Conservation (phyloP, 2,888 invertebrate species). For the Liodrosophila aerea region DNA sequence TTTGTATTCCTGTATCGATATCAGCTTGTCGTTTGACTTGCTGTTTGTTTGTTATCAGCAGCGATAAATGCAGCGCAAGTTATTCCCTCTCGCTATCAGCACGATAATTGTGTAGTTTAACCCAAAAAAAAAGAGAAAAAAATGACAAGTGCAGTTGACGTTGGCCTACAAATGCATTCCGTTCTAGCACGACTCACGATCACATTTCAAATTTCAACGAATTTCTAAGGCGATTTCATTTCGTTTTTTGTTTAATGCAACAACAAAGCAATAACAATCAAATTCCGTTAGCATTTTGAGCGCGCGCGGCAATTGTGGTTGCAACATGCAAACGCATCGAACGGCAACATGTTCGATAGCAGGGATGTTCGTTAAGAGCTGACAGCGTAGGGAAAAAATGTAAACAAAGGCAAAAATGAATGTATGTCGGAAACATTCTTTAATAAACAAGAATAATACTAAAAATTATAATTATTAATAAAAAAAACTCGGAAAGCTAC, state of each 20-base stretch:
- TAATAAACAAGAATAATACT: no score
- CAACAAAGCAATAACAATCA: slow-evolving; percentile 10
- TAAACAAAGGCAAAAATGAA: neutral
- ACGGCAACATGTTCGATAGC: slow-evolving; percentile 28
- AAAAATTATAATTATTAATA: no score
- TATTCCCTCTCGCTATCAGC: slow-evolving; percentile 23
- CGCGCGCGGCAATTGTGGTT: neutral
- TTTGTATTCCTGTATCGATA: slow-evolving; percentile 43
- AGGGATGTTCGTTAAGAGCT: no score
- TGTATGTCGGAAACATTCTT: no score
- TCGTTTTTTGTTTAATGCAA: slow-evolving; percentile 8
- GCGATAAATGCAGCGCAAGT: neutral
- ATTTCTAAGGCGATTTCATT: slow-evolving; percentile 15
- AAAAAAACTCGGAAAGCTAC: no score
- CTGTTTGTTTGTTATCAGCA: slow-evolving; percentile 36
- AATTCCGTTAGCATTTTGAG: slow-evolving; percentile 23
- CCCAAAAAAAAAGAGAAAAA: slow-evolving; percentile 4
- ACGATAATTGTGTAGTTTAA: slow-evolving; percentile 34
- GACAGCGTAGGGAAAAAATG: neutral
- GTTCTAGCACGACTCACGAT: slow-evolving; percentile 32
- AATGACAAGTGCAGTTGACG: slow-evolving; percentile 16
- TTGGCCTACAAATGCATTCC: slow-evolving; percentile 41
- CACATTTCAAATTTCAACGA: slow-evolving; percentile 44
- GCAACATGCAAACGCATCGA: slow-evolving; percentile 13
- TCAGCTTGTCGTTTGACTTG: slow-evolving; percentile 43